phyloP scores from a whole-genome alignment of 2,797 vertebrate genomes.

The Diglossa cyanea region DNA sequence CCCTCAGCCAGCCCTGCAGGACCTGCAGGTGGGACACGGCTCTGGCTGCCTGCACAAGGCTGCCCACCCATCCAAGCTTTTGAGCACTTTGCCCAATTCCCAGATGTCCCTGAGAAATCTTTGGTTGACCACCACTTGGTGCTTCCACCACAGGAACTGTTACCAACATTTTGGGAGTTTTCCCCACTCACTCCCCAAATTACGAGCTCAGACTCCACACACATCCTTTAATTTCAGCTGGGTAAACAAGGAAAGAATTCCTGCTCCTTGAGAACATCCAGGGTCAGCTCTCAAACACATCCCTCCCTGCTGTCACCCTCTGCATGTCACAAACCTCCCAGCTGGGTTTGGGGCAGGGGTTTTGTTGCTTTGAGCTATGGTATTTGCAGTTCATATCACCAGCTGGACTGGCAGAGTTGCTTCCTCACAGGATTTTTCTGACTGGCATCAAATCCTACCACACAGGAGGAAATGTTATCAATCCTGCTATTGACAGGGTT shows the following conservation, averaged over 20 bases:
- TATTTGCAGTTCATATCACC: background rate
- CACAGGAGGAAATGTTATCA: background rate
- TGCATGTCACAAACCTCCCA: background rate
- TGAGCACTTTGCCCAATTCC: rapidly evolving
- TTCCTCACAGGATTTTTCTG: background rate
- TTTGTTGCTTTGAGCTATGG: rapidly evolving
- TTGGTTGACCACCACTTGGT: background rate
- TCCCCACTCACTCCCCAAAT: background rate
- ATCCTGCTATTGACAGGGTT: background rate
- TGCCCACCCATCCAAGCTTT: background rate
- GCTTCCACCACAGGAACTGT: background rate
- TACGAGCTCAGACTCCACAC: background rate
- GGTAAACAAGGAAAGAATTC: background rate
- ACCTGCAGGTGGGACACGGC: background rate
- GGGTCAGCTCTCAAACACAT: background rate
- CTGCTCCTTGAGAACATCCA: background rate
- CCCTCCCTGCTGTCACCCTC: background rate
- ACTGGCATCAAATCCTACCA: background rate
- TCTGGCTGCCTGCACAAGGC: background rate
- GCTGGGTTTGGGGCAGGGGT: rapidly evolving
- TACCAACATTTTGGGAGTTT: background rate
- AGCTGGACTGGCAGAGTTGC: no score
- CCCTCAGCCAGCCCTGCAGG: background rate
- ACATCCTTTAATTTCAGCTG: background rate
- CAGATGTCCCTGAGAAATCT: background rate